Percentiles rank a stretch among this genome's conserved stretches.
These are phyloP conservation scores for Takifugu bimaculatus DNA, from an alignment of 2,113 vertebrate genomes.

Conservation along the genomic window DNA sequence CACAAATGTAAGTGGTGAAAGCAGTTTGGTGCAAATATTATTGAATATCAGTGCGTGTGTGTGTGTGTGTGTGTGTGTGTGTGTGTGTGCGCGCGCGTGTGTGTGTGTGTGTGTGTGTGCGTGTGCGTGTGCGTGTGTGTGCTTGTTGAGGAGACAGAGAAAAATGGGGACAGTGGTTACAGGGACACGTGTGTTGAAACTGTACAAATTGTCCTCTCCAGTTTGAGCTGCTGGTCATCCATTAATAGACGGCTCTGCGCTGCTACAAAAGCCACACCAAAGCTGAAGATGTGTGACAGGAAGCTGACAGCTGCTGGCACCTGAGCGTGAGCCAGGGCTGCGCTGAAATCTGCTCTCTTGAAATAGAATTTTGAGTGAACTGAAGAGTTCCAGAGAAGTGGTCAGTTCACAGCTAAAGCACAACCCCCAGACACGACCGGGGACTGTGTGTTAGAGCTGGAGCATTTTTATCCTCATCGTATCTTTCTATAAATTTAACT, in stretches of 20 bases:
- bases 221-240: conserved; percentile 46
- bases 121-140: not conserved
- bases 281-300: conserved; percentile 55
- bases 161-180: conserved; percentile 32
- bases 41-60: not conserved
- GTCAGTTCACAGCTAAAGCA: no score
- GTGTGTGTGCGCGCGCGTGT: not conserved
- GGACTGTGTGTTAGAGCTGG: no score
- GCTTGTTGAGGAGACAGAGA: not conserved
- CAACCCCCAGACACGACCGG: no score
- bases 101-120: not conserved
- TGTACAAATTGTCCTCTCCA: conserved; percentile 27
- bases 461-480: no score
- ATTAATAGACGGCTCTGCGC: conserved; percentile 35
- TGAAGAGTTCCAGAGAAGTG: no score
- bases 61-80: conserved; percentile 1
- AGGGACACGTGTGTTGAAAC: conserved; percentile 15
- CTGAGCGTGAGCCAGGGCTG: conserved; percentile 26
- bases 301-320: conserved; percentile 35
- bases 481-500: no score
- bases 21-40: not conserved
- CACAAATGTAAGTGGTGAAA: not conserved
- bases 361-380: conserved; percentile 22
- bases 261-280: conserved; percentile 53
- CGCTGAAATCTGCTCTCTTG: conserved; percentile 35